Evolutionary conservation across 1,140 invertebrate species (phyloP), one percentile per base, ranked within the genome.

Genomic region (Drosophila yakuba): DNA sequence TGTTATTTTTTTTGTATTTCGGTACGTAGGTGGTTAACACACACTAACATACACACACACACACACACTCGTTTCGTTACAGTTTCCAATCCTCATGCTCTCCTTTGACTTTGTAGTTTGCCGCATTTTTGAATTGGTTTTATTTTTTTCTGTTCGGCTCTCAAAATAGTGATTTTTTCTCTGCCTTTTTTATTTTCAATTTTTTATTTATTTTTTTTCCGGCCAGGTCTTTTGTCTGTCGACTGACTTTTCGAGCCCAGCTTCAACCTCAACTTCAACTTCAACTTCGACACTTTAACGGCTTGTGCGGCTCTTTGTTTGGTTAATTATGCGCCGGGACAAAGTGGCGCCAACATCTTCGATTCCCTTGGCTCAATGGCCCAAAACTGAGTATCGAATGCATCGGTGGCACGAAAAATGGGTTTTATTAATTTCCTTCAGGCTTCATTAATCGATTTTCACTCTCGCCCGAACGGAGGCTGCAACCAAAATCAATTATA

Each of bases 121-220:
- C 83, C 83, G 83, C 83, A 76, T 80, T 84, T 88, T 80, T 88
- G 83, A 80, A 80, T 88, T 88, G 75, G 55, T 79, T 86, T 78
- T 45, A 10, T 32, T 8, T 79, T 20, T 86, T 78, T 45, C 3
- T 32, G 2, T 79, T 81, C 43, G 73, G 72, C 74, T 80, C 74
- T 80, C 68, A 59, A 80, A 85, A 86, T 85, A 77, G 68, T 84
- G 52, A 61, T 77, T 83, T 59, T 36, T 74, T 47, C 58, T 60
- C 59, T 55, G 64, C 43, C 54, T 51, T 55, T 41, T 48, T 62
- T 32, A 8, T 32, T 20, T 20, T 20, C 20, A 20, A 20, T 20
- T 20, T 20, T 20, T 20, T 32, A 4, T 25, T 5, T n/a, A n/a
- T 32, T 32, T 48, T 45, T 36, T 45, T 36, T 23, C 61, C 10